Conservation (phyloP, 2,113 vertebrate species). For the Amphilophus citrinellus region DNA sequence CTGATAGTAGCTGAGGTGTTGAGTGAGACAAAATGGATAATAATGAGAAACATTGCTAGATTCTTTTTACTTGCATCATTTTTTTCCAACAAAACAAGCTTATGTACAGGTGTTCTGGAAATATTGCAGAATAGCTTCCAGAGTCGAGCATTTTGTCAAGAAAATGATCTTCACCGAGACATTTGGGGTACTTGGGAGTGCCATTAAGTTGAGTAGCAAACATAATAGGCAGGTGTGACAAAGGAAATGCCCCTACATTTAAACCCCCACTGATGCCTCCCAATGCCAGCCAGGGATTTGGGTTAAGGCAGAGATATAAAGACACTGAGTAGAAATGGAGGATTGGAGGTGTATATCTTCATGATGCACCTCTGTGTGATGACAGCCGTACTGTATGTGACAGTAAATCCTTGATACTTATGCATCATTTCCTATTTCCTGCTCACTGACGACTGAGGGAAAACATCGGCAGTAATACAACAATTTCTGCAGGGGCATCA, state of each 20-base stretch:
- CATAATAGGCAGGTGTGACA: constrained; percentile 67
- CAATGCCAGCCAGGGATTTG: constrained; percentile 66
- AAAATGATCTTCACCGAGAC: constrained; percentile 60
- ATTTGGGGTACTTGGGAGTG: constrained; percentile 51
- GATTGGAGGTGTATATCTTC: constrained; percentile 64
- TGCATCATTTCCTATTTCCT: constrained; percentile 72
- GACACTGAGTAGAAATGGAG: constrained; percentile 57
- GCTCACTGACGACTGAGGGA: constrained; percentile 42
- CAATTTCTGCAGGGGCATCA: constrained; percentile 55
- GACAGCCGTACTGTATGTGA: constrained; percentile 64
- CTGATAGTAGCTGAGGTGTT: constrained; percentile 31
- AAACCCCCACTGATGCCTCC: constrained; percentile 49
- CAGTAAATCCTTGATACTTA: constrained; percentile 76
- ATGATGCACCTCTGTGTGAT: constrained; percentile 62
- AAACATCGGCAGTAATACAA: constrained; percentile 49
- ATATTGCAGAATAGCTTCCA: constrained; percentile 50
- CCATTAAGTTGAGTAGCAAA: constrained; percentile 69
- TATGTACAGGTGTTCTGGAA: constrained; percentile 44
- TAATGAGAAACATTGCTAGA: constrained; percentile 47
- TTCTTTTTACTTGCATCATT: constrained; percentile 10
- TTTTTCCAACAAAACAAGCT: constrained; percentile 34
- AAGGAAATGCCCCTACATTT: constrained; percentile 61
- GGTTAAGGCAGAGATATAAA: constrained; percentile 77
- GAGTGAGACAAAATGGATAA: constrained; percentile 49
- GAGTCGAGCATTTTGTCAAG: constrained; percentile 69